These are phyloP conservation scores for Cinclus mexicanus DNA, from an alignment of 2,113 vertebrate genomes.

Conservation along the genomic window DNA sequence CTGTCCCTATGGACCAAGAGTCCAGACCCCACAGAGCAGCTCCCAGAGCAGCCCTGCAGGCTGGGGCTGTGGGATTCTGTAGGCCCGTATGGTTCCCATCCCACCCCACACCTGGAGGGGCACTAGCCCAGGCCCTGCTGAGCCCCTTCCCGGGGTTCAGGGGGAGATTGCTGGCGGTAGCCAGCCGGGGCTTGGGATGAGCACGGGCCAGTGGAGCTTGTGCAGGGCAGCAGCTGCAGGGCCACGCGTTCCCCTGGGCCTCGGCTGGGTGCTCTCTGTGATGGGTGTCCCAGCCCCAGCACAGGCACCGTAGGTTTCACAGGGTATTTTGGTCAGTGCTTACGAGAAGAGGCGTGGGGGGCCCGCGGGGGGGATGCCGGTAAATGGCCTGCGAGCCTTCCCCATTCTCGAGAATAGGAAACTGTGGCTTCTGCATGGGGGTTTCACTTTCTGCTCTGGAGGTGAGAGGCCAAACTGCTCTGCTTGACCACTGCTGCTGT, in stretches of 20 bases:
- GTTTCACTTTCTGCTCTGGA: conserved; percentile 39
- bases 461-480: background rate
- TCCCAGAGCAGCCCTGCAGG: background rate
- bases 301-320: background rate
- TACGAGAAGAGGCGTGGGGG: conserved; percentile 44
- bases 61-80: accelerated
- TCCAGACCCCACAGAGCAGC: background rate
- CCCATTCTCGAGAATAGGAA: conserved; percentile 68
- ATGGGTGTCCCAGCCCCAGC: background rate
- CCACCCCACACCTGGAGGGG: background rate
- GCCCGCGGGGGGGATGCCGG: conserved; percentile 7
- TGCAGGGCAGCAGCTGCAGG: background rate
- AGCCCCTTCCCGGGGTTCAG: background rate
- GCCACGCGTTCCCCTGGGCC: accelerated
- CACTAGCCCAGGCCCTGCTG: background rate
- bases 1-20: background rate
- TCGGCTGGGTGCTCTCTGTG: background rate
- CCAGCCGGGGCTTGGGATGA: accelerated
- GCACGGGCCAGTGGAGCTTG: accelerated
- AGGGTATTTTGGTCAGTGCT: conserved; percentile 40
- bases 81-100: accelerated
- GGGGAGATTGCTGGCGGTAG: too few species aligned
- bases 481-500: background rate
- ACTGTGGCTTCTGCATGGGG: conserved; percentile 19
- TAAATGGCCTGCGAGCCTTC: conserved; percentile 50